Percentiles rank a stretch among this genome's conserved stretches.
Evolutionary conservation across 2,113 vertebrate species (phyloP).

Genomic region (Hippotragus niger): DNA sequence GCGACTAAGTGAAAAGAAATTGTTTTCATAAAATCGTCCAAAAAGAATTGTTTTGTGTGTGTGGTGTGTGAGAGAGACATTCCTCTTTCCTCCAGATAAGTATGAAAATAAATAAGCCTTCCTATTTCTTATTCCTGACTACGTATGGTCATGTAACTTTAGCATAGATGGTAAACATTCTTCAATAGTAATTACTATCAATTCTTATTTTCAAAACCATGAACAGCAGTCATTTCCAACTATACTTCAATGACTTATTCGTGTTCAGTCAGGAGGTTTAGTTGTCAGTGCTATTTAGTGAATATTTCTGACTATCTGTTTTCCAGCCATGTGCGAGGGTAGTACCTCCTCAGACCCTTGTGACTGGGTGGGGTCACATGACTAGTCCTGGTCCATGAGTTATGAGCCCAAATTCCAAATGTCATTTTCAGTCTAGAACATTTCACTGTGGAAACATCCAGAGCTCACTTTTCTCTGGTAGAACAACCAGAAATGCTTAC

Average conservation of each 20-base stretch:
- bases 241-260: not conserved
- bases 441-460: not conserved
- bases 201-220: constrained; percentile 1
- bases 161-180: not conserved
- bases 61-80: not conserved
- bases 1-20: constrained; percentile 37
- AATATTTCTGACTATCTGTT: not conserved
- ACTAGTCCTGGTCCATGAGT: not conserved
- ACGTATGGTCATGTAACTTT: not conserved
- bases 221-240: not conserved
- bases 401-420: not conserved
- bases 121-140: not conserved
- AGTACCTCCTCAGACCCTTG: not conserved
- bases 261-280: not conserved
- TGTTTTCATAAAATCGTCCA: constrained; percentile 29
- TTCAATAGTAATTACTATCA: not conserved
- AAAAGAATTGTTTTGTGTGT: not conserved
- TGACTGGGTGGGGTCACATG: not conserved
- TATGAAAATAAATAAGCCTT: not conserved
- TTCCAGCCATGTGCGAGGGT: not conserved
- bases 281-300: not conserved
- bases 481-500: not conserved
- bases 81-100: not conserved
- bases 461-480: not conserved
- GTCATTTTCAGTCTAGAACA: not conserved